These are phyloP conservation scores for Pseudorectes ferrugineus DNA, from an alignment of 2,113 vertebrate species.

Conservation along the genomic window DNA sequence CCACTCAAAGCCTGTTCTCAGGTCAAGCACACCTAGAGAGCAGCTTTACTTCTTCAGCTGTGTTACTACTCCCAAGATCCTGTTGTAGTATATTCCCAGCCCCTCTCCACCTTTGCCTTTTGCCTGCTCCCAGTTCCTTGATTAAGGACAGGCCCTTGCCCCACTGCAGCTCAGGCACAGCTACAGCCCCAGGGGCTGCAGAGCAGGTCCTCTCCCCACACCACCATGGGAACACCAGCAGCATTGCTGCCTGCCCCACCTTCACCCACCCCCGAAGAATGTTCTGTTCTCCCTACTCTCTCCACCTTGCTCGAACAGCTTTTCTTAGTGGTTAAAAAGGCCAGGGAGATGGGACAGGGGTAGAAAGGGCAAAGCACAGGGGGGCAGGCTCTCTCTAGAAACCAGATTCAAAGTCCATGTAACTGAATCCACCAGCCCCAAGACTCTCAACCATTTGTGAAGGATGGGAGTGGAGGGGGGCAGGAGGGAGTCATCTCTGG, in stretches of 20 bases:
- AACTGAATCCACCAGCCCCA: neutral
- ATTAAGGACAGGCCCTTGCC: too few species aligned
- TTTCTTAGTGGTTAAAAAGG: too few species aligned
- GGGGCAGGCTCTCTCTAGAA: neutral
- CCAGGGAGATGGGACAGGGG: too few species aligned
- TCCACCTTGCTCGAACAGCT: too few species aligned
- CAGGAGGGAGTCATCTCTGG: neutral
- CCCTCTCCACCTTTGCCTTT: neutral
- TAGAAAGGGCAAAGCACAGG: rapidly evolving
- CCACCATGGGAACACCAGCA: rapidly evolving
- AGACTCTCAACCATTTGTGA: rapidly evolving
- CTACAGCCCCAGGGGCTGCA: neutral
- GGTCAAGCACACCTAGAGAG: neutral
- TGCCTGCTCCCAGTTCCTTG: neutral
- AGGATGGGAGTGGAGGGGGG: neutral
- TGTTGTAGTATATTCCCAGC: rapidly evolving
- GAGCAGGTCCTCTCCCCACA: neutral
- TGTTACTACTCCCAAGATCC: neutral
- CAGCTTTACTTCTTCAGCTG: neutral
- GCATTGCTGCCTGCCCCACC: neutral
- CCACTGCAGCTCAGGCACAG: neutral
- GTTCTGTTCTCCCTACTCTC: neutral
- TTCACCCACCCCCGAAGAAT: rapidly evolving
- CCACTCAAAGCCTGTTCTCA: neutral
- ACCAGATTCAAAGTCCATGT: rapidly evolving